Base-by-base conservation (phyloP, 2,113 vertebrate genomes). In the Boleophthalmus pectinirostris region DNA sequence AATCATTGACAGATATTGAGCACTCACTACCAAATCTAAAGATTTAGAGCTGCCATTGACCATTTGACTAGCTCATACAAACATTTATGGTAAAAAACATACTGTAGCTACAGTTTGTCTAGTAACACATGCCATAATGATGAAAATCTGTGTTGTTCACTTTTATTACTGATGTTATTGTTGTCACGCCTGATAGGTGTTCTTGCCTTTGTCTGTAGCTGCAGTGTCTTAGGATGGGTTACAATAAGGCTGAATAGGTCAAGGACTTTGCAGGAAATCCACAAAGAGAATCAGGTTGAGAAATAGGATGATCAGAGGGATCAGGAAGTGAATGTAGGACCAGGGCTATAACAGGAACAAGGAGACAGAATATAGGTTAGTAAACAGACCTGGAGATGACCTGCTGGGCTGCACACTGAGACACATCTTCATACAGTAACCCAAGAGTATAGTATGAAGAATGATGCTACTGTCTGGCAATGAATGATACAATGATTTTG, bases 301-400 rank as follows among this genome's bases (percentile, higher is more conserved):
- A 51, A 23, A 24, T 35, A 73, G 75, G 75, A 77, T 57, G 8
- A 29, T 47, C 38, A 53, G 67, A 57, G 35, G 78, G 68, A 67
- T 53, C 72, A 68, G 68, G 46, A 68, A 61, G 54, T 21, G 49
- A 67, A 66, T 69, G 46, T 23, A 63, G 23, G 74, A 29, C 16
- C 64, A 51, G 66, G 47, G 56, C 13, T 38, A 38, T 46, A 51
- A 24, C 61, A 51, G 68, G 73, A 58, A 66, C 20, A 49, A 56
- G 47, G 43, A 33, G 47, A 21, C 12, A 29, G 45, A 74, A 45
- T 65, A 68, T 45, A 70, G 63, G 46, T 20, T 51, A 56, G 51
- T 11, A 67, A 56, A 38, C 24, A 14, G 56, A 64, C 13, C 13
- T 25, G 13, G 8, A 15, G 46, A 21, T 21, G 5, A 12, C 25